These are phyloP conservation scores for Pyrocephalus nanus DNA, from an alignment of 2,797 vertebrate genomes.

Conservation along the genomic window DNA sequence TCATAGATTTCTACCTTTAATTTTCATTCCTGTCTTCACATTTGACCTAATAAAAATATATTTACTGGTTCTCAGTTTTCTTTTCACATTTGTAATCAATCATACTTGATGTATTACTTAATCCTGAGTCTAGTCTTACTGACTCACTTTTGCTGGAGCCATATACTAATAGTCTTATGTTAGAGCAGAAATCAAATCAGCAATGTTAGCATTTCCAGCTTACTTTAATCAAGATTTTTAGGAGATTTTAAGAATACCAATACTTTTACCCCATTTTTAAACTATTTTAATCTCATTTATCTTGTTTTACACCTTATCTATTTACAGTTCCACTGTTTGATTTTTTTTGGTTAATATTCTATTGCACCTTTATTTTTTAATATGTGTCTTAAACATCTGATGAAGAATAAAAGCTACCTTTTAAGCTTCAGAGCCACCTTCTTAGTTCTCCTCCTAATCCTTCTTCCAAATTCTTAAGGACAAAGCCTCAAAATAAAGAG, in stretches of 20 bases:
- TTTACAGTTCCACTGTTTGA: neutral
- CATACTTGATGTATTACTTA: conserved; percentile 4
- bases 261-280: neutral
- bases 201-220: neutral
- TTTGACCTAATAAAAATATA: conserved; percentile 56
- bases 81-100: conserved; percentile 27
- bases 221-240: neutral
- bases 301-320: conserved; percentile 14
- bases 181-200: neutral
- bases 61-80: conserved; percentile 38
- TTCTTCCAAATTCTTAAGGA: neutral
- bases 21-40: conserved; percentile 29
- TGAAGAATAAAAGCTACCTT: neutral
- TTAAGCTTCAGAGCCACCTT: neutral
- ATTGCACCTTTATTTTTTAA: neutral
- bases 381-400: conserved; percentile 22
- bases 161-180: neutral
- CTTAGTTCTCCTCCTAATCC: neutral
- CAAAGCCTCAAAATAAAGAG: neutral
- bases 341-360: neutral
- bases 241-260: neutral
- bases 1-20: conserved; percentile 49
- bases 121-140: neutral
- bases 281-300: conserved; percentile 12
- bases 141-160: neutral